Percentiles rank a stretch among this genome's conserved stretches.
These are phyloP conservation scores for Oxyteleia sp. DNA, from an alignment of 2,888 invertebrate genomes.

Conservation along the genomic window DNA sequence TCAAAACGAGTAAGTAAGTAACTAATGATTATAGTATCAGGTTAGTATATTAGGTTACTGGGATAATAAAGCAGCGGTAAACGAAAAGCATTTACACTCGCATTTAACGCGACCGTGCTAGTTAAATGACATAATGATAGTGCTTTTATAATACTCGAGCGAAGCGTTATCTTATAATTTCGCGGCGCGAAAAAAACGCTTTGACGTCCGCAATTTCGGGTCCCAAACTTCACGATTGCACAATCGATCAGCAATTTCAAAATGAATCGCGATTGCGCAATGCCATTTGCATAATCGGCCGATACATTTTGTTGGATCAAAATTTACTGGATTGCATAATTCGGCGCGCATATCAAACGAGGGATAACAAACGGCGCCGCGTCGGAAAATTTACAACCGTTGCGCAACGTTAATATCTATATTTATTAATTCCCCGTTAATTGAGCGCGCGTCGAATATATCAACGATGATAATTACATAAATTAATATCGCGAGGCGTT, in stretches of 20 bases:
- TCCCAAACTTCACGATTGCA: background rate
- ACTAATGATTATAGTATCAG: slow-evolving; percentile 52
- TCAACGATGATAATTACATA: slow-evolving; percentile 28
- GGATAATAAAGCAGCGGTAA: slow-evolving; percentile 50
- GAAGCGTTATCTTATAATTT: slow-evolving; percentile 13
- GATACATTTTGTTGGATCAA: slow-evolving; percentile 55
- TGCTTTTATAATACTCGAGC: slow-evolving; percentile 11
- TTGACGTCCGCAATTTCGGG: too few species aligned
- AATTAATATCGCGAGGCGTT: slow-evolving; percentile 21
- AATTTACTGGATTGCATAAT: slow-evolving; percentile 63
- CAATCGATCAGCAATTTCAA: slow-evolving; percentile 21
- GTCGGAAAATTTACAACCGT: slow-evolving; percentile 42
- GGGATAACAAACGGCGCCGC: slow-evolving; percentile 48
- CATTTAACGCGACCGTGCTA: slow-evolving; percentile 1
- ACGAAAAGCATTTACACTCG: slow-evolving; percentile 38
- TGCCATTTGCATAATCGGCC: slow-evolving; percentile 55
- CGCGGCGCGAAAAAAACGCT: slow-evolving; percentile 15
- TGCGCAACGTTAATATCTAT: slow-evolving; percentile 48
- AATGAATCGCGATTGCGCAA: slow-evolving; percentile 51
- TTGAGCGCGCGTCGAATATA: slow-evolving; percentile 42
- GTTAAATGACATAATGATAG: slow-evolving; percentile 36
- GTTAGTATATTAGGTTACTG: slow-evolving; percentile 70
- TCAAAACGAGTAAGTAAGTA: slow-evolving; percentile 49
- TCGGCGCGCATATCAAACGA: slow-evolving; percentile 42
- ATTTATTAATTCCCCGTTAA: slow-evolving; percentile 57